Percentiles rank a stretch among this genome's conserved stretches.
These are phyloP conservation scores for Apteryx mantelli DNA, from an alignment of 2,113 vertebrate genomes.

Conservation along the genomic window DNA sequence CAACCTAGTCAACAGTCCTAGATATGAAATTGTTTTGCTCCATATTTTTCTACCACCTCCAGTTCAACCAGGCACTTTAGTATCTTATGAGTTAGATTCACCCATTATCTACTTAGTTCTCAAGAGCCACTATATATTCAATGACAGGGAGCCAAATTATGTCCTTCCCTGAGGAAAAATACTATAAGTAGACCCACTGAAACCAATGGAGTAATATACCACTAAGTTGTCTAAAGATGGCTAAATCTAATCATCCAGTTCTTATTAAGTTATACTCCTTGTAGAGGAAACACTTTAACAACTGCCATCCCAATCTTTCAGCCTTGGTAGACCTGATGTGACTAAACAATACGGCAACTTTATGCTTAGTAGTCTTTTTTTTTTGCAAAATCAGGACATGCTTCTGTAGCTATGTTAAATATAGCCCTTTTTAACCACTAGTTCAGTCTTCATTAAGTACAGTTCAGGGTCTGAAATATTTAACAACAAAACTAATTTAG, in stretches of 20 bases:
- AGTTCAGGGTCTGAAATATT: neutral
- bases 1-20: neutral
- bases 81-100: neutral
- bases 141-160: neutral
- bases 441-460: neutral
- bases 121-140: neutral
- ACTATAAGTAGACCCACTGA: neutral
- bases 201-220: neutral
- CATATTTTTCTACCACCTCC: neutral
- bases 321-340: neutral
- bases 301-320: neutral
- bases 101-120: neutral
- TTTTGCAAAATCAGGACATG: neutral
- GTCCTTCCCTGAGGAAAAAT: neutral
- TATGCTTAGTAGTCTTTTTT: neutral
- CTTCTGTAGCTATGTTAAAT: neutral
- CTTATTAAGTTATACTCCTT: neutral
- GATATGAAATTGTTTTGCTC: neutral
- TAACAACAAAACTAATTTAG: slow-evolving; percentile 15
- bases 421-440: neutral
- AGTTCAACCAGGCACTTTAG: neutral
- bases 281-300: neutral
- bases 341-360: neutral
- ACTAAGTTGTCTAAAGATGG: neutral
- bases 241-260: neutral